These are phyloP conservation scores for Microcebus ravelobensis DNA, from an alignment of 2,113 vertebrate species.

Conservation along the genomic window DNA sequence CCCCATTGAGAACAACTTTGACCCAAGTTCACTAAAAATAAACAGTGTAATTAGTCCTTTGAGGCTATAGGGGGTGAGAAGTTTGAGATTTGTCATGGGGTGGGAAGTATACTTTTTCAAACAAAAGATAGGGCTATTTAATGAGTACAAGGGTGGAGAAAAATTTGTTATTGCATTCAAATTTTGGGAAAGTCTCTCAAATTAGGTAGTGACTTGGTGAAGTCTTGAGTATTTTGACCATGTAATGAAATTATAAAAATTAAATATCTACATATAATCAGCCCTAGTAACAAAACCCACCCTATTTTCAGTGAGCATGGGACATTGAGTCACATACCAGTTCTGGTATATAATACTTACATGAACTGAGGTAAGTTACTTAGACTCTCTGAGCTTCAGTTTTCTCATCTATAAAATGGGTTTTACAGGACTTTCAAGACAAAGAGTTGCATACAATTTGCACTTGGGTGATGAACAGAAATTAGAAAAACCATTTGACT, in stretches of 20 bases:
- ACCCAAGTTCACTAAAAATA: neutral
- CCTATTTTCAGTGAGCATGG: neutral
- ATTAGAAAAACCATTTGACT: neutral
- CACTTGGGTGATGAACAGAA: neutral
- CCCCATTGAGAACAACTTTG: neutral
- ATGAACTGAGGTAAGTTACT: neutral
- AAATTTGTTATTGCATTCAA: neutral
- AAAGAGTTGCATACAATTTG: neutral
- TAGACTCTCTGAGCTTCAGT: neutral
- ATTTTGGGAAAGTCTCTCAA: neutral
- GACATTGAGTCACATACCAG: neutral
- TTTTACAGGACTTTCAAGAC: neutral
- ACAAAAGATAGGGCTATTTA: neutral
- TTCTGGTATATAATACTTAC: neutral
- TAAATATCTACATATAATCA: neutral
- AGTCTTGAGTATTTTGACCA: neutral
- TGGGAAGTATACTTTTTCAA: neutral
- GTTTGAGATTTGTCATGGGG: neutral
- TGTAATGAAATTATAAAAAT: neutral
- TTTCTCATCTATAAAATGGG: neutral
- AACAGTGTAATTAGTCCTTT: slow-evolving; percentile 31
- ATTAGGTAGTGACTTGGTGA: neutral
- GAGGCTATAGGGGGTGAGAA: neutral
- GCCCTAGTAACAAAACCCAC: neutral
- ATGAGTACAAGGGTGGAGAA: neutral